These are phyloP conservation scores for Galemys pyrenaicus DNA, from an alignment of 2,113 vertebrate genomes.

Conservation along the genomic window DNA sequence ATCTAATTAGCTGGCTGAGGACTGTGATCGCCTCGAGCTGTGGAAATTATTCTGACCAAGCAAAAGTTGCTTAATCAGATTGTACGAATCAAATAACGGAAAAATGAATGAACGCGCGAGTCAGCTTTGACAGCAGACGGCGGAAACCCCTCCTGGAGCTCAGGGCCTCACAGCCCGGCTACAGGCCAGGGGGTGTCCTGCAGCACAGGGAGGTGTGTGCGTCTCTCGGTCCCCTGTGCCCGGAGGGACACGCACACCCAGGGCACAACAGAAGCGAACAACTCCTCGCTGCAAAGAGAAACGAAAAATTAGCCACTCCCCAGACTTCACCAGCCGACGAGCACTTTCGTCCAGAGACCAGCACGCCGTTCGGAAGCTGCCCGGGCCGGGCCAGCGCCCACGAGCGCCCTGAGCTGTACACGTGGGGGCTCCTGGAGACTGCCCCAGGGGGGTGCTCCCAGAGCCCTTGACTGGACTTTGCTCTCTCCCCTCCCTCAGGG, in stretches of 20 bases:
- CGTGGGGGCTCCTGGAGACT: accelerated
- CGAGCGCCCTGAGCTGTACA: accelerated
- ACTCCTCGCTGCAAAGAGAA: not conserved
- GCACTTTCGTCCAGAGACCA: accelerated
- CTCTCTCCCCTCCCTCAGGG: too few relatives aligned
- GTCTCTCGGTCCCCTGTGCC: too few relatives aligned
- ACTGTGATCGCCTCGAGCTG: not conserved
- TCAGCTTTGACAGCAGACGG: accelerated
- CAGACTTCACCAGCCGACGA: not conserved
- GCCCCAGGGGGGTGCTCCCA: not conserved
- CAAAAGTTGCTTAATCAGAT: conserved; percentile 19
- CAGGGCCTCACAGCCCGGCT: too few relatives aligned
- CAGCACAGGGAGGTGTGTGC: too few relatives aligned
- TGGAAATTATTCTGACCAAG: not conserved
- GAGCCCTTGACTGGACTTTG: not conserved
- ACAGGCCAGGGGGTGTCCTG: too few relatives aligned
- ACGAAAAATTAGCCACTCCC: not conserved
- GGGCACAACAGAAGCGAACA: accelerated
- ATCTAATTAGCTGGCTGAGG: conserved; percentile 37
- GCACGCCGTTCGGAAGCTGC: accelerated
- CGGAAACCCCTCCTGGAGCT: not conserved
- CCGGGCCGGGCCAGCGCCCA: too few relatives aligned
- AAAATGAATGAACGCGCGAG: not conserved
- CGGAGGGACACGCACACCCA: accelerated
- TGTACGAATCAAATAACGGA: not conserved